Base-by-base conservation (phyloP, 2,113 vertebrate genomes). In the Hypomesus transpacificus region DNA sequence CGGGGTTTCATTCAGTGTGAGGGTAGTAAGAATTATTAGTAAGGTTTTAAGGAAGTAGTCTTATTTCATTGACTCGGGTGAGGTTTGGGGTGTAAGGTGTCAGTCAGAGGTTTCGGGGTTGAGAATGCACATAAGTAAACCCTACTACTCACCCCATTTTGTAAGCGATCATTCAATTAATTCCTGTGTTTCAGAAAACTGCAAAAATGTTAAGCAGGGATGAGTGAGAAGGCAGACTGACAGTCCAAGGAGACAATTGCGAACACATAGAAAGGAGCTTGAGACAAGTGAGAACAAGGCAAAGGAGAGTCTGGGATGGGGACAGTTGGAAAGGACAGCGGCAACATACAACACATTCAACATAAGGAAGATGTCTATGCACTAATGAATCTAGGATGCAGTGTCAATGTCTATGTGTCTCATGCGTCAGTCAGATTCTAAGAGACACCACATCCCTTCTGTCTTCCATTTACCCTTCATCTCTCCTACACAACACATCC, bases 131-230 rank as follows among this genome's bases (percentile, higher is more conserved):
- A 68, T 69, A 78, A 73, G 87, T 82, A 82, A 85, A 88, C 87
- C 88, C 89, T 76, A 85, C 85, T 93, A 91, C 91, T 92, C 89
- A 92, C 91, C 91, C 88, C 76, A 51, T 80, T 85, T 76, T 82
- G 86, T 86, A 84, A 87, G 87, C 75, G 81, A 80, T 93, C 91
- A 91, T 90, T 93, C 90, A 91, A 93, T 92, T 92, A 92, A 91
- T 90, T 90, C 91, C 92, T 91, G 90, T 88, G 90, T 92, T 91
- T 93, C 91, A 90, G 91, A 93, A 87, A 91, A 91, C 90, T 92
- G 91, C 89, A 90, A 91, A 89, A 82, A 90, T 85, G 88, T 91
- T 85, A 90, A 84, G 88, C 87, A 89, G 79, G 84, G 76, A 91
- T 91, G 89, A 90, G 88, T 85, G 86, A 89, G 76, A 88, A 67